Evolutionary conservation across 37 sponge, comb jelly and placozoan genomes (phyloP), one percentile per base, ranked within the genome.

Genomic region (Aplysina aerophoba): DNA sequence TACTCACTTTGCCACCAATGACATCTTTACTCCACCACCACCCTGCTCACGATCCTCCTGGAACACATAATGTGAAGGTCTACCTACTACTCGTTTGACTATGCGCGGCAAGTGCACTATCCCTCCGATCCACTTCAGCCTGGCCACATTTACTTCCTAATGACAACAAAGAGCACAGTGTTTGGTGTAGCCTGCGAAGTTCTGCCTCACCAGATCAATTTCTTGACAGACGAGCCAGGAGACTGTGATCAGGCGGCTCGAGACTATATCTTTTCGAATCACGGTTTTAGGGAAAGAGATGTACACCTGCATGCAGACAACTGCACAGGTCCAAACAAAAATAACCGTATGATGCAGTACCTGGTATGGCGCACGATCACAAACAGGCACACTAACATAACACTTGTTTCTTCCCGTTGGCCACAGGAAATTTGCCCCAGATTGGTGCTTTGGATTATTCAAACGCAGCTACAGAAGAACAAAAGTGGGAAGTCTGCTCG

Each of bases 141-240:
- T 12, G 74, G 74, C 8, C 74, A 37, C 12, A 31, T 73, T 12
- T 73, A 73, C 41, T 73, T 73, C 71, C 35, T 85, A 22, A 87
- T 86, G 5, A 85, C 92, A 22, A 57, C 86, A 8, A 91, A 91
- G 82, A 85, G 92, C 74, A 82, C 80, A 5, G 50, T 91, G 0
- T 91, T 91, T 62, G 92, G 92, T 0, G 71, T 91, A 12, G 58
- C 66, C 75, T 91, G 92, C 50, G 92, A 91, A 50, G 88, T 69
- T 15, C 59, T 87, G 13, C 92, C 88, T 0, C 37, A 82, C 14
- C 92, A 91, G 79, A 86, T 73, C 14, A 73, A 79, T 53, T 79
- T 33, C 58, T 58, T 79, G 12, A 79, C 34, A 28, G 82, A 82
- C 36, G 82, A 82, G 66, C 37, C 40, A n/a, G 66, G 39, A 21